These are phyloP conservation scores for Amphipoea lucens DNA, from an alignment of 2,888 invertebrate genomes.

Conservation along the genomic window DNA sequence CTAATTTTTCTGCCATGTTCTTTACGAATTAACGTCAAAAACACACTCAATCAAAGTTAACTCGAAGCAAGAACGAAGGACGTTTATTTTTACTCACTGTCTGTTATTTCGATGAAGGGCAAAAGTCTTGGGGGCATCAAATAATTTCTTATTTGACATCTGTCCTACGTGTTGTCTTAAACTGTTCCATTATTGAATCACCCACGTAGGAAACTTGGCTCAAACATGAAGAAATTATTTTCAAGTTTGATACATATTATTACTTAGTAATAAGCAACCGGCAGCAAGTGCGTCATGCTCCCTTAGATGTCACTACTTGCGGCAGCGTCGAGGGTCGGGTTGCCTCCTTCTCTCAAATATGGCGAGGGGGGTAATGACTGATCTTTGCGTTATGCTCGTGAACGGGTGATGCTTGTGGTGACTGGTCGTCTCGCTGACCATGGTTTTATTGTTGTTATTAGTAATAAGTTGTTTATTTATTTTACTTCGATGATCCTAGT, in stretches of 20 bases:
- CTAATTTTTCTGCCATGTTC: slow-evolving; percentile 20
- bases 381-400: no score
- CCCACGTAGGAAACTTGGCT: slow-evolving; percentile 1
- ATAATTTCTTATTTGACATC: slow-evolving; percentile 33
- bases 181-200: slow-evolving; percentile 9
- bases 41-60: slow-evolving; percentile 37
- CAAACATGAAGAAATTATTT: neutral
- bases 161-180: neutral
- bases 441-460: no score
- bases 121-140: slow-evolving; percentile 9
- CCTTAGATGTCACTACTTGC: no score
- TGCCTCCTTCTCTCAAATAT: no score
- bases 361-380: no score
- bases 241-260: neutral
- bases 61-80: neutral
- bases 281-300: no score
- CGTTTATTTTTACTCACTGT: slow-evolving; percentile 16
- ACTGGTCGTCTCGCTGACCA: no score
- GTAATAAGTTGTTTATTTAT: no score
- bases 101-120: slow-evolving; percentile 5
- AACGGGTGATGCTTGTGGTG: no score
- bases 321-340: no score
- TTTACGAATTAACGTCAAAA: slow-evolving; percentile 44
- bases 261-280: neutral
- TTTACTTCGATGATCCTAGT: no score